Base-by-base conservation (phyloP, 2,113 vertebrate genomes). In the Scomber scombrus region DNA sequence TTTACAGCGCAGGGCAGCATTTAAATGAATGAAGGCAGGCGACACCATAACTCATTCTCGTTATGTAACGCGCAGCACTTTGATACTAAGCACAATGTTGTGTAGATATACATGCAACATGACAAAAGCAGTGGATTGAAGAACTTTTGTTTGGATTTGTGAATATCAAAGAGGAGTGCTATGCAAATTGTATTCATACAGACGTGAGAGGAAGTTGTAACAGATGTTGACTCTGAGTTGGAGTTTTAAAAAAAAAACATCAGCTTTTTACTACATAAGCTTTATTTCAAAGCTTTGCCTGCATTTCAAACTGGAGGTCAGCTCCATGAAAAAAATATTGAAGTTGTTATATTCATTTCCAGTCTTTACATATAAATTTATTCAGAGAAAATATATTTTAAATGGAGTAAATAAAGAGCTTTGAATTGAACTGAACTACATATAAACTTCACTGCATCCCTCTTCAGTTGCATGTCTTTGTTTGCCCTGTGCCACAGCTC, bases 21-120 rank as follows among this genome's bases (percentile, higher is more conserved):
- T 84, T 80, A 85, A 75, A 45, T 75, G 51, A 84, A 84, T 71
- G 77, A 70, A 14, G 46, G 45, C 65, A 46, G n/a, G 1, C 23
- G 46, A 80, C 61, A 45, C 45, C 26, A 26, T 65, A 60, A 63
- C 58, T 69, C 11, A 40, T 40, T 40, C 34, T 40, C 34, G 8
- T 40, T 40, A 40, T 40, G 7, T 19, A 23, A 76, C 19, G 6
- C 5, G 54, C 19, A 54, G n/a, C 51, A 18, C 56, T 69, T 50
- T 61, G 1, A 69, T 49, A 49, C 54, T 31, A 49, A 16, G 16
- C 11, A 29, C 15, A 13, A 4, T 52, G 21, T 26, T 18, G 23
- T 26, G 11, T 45, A 58, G 43, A 57, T 78, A 19, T 23, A 11
- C n/a, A 46, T 55, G 8, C 3, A 15, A 10, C 21, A 8, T 13